Base-by-base conservation (phyloP, 1,140 invertebrate species). In the Mya arenaria region DNA sequence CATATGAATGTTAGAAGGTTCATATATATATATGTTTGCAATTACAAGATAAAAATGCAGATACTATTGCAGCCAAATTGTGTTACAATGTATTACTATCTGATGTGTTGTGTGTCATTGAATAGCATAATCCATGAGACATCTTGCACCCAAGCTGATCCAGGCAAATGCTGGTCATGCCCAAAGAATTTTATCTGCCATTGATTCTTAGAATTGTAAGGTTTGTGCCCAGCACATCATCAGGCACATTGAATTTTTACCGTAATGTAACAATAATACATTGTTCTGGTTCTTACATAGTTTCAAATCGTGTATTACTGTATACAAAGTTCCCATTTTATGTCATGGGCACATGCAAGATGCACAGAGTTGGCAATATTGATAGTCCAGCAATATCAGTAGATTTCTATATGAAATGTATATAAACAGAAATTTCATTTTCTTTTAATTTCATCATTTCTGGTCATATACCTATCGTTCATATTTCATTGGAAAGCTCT, bases 321-420 rank as follows among this genome's bases (percentile, higher is more conserved):
- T 60, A 60, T 60, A 30, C 56, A 60, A 23, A 60, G 56, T 60
- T 60, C 56, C 56, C 56, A 60, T 60, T 19, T 60, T 60, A 60
- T 60, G 56, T 60, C 56, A 60, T 30, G 56, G 56, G 56, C 56
- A 60, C 56, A 60, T 60, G 56, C 56, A 60, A 19, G 56, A 60
- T 60, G 56, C 56, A 60, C 56, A 60, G 56, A 60, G 56, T 15
- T 30, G 56, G 56, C 56, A 19, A 60, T 60, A 60, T 60, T 60
- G 56, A 48, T 48, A 60, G 56, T 60, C 56, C 56, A 60, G 56
- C 56, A 60, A 60, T 23, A 60, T 60, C 56, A 60, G 56, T 60
- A 60, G 56, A 60, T 60, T 60, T 60, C 56, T 60, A 60, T 60
- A 60, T 60, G 56, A 60, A 60, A 60, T 60, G 19, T 60, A 60